Conservation (phyloP, 2,797 vertebrate genomes). For the Halcyon smyrnensis region DNA sequence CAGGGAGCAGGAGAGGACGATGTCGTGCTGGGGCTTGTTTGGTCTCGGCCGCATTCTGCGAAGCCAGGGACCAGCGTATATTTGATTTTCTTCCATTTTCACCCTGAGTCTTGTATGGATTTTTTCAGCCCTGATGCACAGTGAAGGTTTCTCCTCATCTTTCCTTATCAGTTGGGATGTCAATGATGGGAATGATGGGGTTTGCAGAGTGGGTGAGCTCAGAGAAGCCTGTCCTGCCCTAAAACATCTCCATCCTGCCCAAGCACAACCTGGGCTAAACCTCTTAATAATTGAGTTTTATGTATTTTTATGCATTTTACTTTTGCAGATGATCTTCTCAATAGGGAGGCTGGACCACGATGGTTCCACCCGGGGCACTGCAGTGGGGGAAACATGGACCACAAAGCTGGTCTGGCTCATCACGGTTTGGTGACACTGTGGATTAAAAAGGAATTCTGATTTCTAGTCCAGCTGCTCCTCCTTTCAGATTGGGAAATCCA, state of each 20-base stretch:
- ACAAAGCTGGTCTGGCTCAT: neutral
- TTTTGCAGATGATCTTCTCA: rapidly evolving
- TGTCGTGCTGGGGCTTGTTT: neutral
- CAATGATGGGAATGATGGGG: rapidly evolving
- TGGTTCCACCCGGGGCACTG: neutral
- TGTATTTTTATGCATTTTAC: neutral
- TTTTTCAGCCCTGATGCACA: neutral
- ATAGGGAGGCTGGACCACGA: neutral
- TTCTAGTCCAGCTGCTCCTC: neutral
- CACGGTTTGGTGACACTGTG: rapidly evolving
- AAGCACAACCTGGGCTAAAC: neutral
- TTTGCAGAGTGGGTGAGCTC: neutral
- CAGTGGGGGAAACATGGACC: rapidly evolving
- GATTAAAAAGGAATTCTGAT: neutral
- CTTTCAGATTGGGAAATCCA: neutral
- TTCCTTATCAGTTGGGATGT: rapidly evolving
- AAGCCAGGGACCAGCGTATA: rapidly evolving
- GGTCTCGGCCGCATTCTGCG: neutral
- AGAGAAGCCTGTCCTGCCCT: rapidly evolving
- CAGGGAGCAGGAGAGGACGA: constrained; percentile 7
- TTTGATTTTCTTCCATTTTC: neutral
- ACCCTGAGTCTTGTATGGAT: rapidly evolving
- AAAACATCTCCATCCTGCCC: neutral
- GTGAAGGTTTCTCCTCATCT: neutral
- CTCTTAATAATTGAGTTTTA: neutral